Percentiles rank a stretch among this genome's conserved stretches.
phyloP scores from a whole-genome alignment of 2,888 invertebrate genomes.

The Lottia gigantea region DNA sequence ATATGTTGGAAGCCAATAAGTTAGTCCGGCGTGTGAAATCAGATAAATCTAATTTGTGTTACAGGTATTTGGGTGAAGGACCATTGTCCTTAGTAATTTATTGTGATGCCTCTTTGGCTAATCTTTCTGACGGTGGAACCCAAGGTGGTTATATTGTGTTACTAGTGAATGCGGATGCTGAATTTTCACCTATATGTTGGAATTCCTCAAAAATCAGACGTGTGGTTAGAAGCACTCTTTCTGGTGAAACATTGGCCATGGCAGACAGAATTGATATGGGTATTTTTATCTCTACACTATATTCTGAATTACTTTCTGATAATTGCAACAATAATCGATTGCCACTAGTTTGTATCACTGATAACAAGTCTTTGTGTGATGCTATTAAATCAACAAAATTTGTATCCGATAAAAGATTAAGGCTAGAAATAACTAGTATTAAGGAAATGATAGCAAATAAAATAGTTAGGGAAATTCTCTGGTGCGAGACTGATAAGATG shows the following conservation, averaged over 20 bases:
- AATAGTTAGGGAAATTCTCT: conserved; percentile 5
- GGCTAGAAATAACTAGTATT: conserved; percentile 6
- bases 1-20: conserved; percentile 16
- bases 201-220: background rate
- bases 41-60: background rate
- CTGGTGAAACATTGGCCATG: conserved; percentile 2
- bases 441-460: conserved; percentile 8
- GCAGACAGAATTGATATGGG: conserved; percentile 9
- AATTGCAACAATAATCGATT: background rate
- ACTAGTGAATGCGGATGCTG: background rate
- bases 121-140: conserved; percentile 9
- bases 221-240: conserved; percentile 6
- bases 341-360: background rate
- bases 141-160: conserved; percentile 11
- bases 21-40: conserved; percentile 11
- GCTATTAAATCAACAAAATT: conserved; percentile 10
- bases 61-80: background rate
- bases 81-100: conserved; percentile 7
- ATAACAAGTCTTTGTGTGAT: conserved; percentile 3
- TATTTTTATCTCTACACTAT: conserved; percentile 1
- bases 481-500: conserved; percentile 4
- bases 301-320: background rate
- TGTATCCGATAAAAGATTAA: background rate
- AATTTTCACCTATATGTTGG: conserved; percentile 8
- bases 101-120: conserved; percentile 9